Percentiles rank a stretch among this genome's conserved stretches.
phyloP scores from a whole-genome alignment of 2,888 invertebrate species.

The Physocephala rufipes region DNA sequence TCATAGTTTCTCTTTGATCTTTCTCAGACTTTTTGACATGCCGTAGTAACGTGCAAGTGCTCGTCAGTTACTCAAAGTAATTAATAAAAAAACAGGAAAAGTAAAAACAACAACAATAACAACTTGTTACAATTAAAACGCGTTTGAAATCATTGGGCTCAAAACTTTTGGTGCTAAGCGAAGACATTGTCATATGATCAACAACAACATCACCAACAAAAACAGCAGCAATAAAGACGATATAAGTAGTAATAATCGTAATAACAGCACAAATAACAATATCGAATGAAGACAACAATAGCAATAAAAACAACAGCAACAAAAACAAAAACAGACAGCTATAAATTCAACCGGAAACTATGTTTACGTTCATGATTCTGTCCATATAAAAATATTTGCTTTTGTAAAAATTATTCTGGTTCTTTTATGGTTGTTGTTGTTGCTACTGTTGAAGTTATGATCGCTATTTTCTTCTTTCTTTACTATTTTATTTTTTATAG shows the following conservation, averaged over 20 bases:
- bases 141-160: neutral
- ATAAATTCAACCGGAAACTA: constrained; percentile 7
- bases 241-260: too few species aligned
- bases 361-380: constrained; percentile 30
- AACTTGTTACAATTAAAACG: constrained; percentile 4
- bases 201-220: constrained; percentile 7
- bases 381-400: constrained; percentile 44
- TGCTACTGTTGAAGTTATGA: constrained; percentile 40
- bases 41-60: neutral
- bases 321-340: too few species aligned
- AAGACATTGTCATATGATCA: neutral
- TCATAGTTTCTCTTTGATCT: too few species aligned
- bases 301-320: too few species aligned
- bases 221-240: too few species aligned
- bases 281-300: too few species aligned
- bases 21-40: neutral
- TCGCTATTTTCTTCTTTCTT: too few species aligned
- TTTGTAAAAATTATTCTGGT: constrained; percentile 25
- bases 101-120: constrained; percentile 21
- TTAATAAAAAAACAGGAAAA: neutral
- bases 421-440: constrained; percentile 41
- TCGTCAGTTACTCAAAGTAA: neutral
- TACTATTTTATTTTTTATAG: neutral
- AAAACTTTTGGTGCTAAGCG: neutral
- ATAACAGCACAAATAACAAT: too few species aligned